Base-by-base conservation (phyloP, 2,797 vertebrate species). In the Rhinatrema bivittatum region DNA sequence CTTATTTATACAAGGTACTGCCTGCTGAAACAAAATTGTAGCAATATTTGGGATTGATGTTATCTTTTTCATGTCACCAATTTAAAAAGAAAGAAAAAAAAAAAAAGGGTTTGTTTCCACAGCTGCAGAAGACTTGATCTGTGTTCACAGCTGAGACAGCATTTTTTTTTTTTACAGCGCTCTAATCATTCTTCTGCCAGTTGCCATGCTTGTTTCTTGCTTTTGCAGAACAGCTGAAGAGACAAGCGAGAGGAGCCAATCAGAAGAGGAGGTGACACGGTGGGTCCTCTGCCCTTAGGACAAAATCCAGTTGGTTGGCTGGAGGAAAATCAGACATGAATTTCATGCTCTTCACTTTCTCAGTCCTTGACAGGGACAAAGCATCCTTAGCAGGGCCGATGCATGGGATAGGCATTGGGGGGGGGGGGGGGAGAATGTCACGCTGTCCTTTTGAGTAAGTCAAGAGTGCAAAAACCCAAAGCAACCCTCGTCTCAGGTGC, bases 81-180 rank as follows among this genome's bases (percentile, higher is more conserved):
- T 42, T 59, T 59, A 52, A 44, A 70, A 56, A n/a, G n/a, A n/a
- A n/a, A n/a, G n/a, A 39, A 20, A 19, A 51, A n/a, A n/a, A n/a
- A n/a, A 39, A 20, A 19, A 51, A 58, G 33, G 56, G 60, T 51
- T 30, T 18, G 37, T 50, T 59, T 53, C 36, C 51, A 43, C 59
- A 61, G 49, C 42, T 51, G 32, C 57, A 46, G 37, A 62, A 37
- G 2, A 17, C 6, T 9, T 7, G 27, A 62, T 50, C 29, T 62
- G 39, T 25, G 42, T 0, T 14, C 48, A 65, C 56, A 74, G 60
- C 68, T 70, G 60, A 60, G 42, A 49, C 29, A 64, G 47, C 36
- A 58, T 29, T 50, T 62, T 40, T 44, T 39, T 29, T 50, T 62
- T 40, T 44, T 39, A 37, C 19, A 62, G 36, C 2, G 10, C 38